Percentiles rank a stretch among this genome's conserved stretches.
These are phyloP conservation scores for Dynastes hyllus DNA, from an alignment of 2,888 invertebrate species.

Conservation along the genomic window DNA sequence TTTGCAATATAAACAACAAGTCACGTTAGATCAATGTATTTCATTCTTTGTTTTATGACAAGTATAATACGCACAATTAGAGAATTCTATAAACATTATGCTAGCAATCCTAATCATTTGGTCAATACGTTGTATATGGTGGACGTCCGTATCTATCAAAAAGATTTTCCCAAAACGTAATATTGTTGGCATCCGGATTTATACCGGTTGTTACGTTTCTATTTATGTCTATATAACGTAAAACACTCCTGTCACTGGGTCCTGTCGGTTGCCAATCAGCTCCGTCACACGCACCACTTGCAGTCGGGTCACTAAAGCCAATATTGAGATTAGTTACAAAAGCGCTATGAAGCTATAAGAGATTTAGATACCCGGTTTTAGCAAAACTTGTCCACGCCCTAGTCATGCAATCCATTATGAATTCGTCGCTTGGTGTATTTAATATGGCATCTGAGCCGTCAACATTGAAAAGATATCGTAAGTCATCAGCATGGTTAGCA, in stretches of 20 bases:
- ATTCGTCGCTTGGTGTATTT: background rate
- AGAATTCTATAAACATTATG: too few relatives aligned
- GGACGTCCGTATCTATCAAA: background rate
- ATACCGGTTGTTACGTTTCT: background rate
- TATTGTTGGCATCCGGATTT: background rate
- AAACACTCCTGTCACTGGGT: background rate
- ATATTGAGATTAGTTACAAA: background rate
- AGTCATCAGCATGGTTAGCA: conserved; percentile 52
- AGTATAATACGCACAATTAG: too few relatives aligned
- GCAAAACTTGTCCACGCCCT: background rate
- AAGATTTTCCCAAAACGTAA: background rate
- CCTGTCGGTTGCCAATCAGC: background rate
- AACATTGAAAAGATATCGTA: background rate
- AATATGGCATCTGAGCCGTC: background rate
- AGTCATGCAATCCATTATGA: background rate
- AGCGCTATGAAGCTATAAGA: background rate
- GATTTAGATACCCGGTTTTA: background rate
- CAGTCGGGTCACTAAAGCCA: background rate
- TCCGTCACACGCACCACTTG: background rate
- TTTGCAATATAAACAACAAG: too few relatives aligned
- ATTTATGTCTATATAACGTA: background rate
- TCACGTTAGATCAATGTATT: too few relatives aligned
- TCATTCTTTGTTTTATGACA: too few relatives aligned
- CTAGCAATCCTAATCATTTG: too few relatives aligned
- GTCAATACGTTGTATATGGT: background rate